Evolutionary conservation across 2,113 vertebrate genomes (phyloP), one percentile per base, ranked within the genome.

Genomic region (Charadrius vociferus): DNA sequence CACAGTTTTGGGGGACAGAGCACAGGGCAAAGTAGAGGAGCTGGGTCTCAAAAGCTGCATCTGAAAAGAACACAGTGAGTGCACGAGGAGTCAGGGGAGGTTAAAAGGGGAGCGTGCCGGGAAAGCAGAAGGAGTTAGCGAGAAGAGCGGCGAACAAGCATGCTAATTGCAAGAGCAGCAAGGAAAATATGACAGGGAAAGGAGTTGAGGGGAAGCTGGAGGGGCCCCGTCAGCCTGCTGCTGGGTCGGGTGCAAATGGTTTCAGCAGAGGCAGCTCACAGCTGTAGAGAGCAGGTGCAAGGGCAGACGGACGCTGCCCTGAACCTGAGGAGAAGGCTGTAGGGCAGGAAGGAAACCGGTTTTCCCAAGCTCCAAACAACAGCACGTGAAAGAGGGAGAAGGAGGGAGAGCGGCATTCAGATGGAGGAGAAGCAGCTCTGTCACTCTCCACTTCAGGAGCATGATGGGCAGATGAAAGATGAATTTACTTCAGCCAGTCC

Each of bases 291-390:
- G 97, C 98, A 98, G 98, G 98, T 98, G 98, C 94, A 94, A 63
- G 92, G 96, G 95, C 96, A 96, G 97, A 97, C 96, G 90, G 93
- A 96, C 93, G 96, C 93, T 97, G 97, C 82, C 94, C 97, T 89
- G 96, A 95, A 79, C 93, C 97, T 96, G 95, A 93, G 97, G 96
- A 97, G 96, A 98, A 85, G 92, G 96, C 97, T 63, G 95, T 58
- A 97, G 97, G 97, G 97, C 98, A 98, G 98, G 98, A 98, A 98
- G 98, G 98, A 98, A 98, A 98, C 94, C 67, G 29, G 95, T 98
- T 98, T 98, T 98, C 98, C 98, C 98, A 98, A 97, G 98, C 95
- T 97, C 97, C 97, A 97, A 97, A 96, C 95, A 96, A 97, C 92
- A 96, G 94, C 97, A 95, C 43, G 22, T 9, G 14, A 88, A 93